phyloP scores from a whole-genome alignment of 1,140 invertebrate genomes.

The Cryptotermes secundus region DNA sequence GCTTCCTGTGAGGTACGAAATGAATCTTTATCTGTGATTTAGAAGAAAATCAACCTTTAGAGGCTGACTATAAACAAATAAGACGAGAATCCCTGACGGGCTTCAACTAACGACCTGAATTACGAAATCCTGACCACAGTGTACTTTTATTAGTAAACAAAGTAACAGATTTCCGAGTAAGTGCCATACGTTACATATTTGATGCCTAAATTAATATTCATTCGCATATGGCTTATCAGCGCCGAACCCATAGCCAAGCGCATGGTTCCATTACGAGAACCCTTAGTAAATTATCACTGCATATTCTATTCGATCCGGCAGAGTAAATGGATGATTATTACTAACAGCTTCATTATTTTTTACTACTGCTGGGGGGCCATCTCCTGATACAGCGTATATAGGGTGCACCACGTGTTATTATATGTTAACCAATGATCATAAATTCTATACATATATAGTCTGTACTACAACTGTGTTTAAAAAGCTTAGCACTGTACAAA shows the following conservation, averaged over 20 bases:
- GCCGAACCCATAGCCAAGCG: neutral
- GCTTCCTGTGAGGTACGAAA: no score
- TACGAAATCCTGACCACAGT: no score
- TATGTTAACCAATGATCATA: neutral
- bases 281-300: neutral
- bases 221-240: neutral
- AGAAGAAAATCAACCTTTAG: no score
- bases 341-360: neutral
- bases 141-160: neutral
- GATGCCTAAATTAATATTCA: slow-evolving; percentile 10
- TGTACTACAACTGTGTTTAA: no score
- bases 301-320: slow-evolving; percentile 1
- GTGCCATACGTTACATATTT: neutral
- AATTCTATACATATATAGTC: neutral
- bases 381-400: neutral
- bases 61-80: no score
- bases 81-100: no score
- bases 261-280: neutral
- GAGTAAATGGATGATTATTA: neutral
- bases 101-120: neutral
- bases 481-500: no score
- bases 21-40: no score
- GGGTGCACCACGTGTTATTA: neutral
- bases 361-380: neutral
- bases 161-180: neutral